Evolutionary conservation across 2,797 vertebrate genomes (phyloP).

Genomic region (Mus minutoides): DNA sequence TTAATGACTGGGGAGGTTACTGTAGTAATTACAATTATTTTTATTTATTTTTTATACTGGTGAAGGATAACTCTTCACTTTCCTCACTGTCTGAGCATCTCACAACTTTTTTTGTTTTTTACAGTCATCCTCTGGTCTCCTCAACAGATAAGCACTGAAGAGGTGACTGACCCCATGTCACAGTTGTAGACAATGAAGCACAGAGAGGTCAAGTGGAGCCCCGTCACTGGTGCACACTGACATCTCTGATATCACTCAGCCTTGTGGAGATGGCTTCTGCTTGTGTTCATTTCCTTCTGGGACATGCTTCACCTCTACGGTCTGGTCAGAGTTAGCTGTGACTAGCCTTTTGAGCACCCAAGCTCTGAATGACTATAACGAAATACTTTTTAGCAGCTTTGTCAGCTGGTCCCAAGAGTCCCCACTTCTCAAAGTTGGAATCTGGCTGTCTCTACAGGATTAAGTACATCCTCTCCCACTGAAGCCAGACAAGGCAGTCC

Average conservation of each 20-base stretch:
- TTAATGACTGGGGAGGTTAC: neutral
- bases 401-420: neutral
- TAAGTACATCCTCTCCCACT: neutral
- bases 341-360: neutral
- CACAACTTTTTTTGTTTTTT: neutral
- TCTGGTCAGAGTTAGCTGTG: conserved; percentile 20
- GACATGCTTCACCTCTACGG: conserved; percentile 23
- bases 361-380: conserved; percentile 50
- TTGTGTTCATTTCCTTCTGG: conserved; percentile 16
- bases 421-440: neutral
- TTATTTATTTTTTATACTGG: neutral
- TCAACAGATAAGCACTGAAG: neutral
- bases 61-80: neutral
- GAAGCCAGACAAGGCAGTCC: neutral
- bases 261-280: neutral
- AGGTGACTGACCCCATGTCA: neutral
- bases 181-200: neutral
- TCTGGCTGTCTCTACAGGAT: neutral
- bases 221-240: fast-evolving
- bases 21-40: neutral
- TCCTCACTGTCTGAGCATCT: neutral
- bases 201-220: neutral
- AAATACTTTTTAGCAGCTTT: conserved; percentile 25
- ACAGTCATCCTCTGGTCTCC: neutral
- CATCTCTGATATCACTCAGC: neutral